Base-by-base conservation (phyloP, 2,888 invertebrate genomes). In the Epicampocera succincta region DNA sequence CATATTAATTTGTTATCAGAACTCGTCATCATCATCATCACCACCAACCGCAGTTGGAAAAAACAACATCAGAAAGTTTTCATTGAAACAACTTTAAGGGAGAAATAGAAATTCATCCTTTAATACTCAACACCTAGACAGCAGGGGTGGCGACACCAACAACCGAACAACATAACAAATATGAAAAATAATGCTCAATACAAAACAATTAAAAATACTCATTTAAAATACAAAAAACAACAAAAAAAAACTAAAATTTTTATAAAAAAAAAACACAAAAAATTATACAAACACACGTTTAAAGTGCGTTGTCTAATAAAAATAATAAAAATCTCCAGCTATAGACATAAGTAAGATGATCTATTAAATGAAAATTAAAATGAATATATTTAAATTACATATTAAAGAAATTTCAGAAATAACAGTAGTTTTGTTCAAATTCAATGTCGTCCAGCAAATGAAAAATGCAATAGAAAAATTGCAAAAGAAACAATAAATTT, bases 1-100 rank as follows among this genome's bases (percentile, higher is more conserved):
- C 97, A 89, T 98, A 98, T 92, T 98, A 93, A 94, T 91, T 86
- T 61, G 5, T 33, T 33, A 33, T 8, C 8, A 33, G 8, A 33
- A 33, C 5, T 25, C 3, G 5, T 25, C n/a, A 3, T 29, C 29
- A 29, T 29, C 29, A 29, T 86, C 78, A 80, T 33, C 42, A n/a
- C 29, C 33, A 71, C 6, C 42, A 40, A 40, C 15, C 46, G 15
- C 38, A 38, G 46, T 5, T 52, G 65, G 66, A 72, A 60, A 58
- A 56, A 61, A 38, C 17, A 29, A 29, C 56, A 19, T 60, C 44
- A 15, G 11, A 46, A 29, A 5, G 21, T 15, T 46, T 44, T 58
- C 40, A 52, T 73, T 40, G 33, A 58, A 80, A 78, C 44, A 63
- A 65, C 56, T 44, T 72, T 29, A 69, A 60, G 58, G 48, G 17